phyloP scores from a whole-genome alignment of 2,888 invertebrate species.

The Sphaerophoria rueppellii region DNA sequence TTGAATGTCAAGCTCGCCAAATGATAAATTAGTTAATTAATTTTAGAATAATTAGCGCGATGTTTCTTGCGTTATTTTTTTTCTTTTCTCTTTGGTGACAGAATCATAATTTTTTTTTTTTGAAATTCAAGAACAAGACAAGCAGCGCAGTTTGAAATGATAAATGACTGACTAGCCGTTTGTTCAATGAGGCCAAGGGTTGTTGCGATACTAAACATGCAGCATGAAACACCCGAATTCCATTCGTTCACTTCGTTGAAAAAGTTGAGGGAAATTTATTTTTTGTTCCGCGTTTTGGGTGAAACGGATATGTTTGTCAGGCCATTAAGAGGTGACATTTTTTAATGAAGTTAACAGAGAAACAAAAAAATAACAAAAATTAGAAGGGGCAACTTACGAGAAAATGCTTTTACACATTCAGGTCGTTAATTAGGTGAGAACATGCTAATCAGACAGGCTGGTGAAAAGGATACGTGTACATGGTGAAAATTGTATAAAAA shows the following conservation, averaged over 20 bases:
- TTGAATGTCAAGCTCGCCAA: constrained; percentile 48
- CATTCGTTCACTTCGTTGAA: neutral
- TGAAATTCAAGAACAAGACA: constrained; percentile 1
- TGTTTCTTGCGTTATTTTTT: constrained; percentile 43
- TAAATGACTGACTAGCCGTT: constrained; percentile 48
- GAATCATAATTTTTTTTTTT: constrained; percentile 11
- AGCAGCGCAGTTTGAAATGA: constrained; percentile 41
- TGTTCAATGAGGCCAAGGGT: constrained; percentile 58
- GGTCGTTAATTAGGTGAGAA: constrained; percentile 23
- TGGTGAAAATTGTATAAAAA: neutral
- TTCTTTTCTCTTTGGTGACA: constrained; percentile 23
- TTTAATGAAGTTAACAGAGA: constrained; percentile 21
- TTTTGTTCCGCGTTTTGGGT: constrained; percentile 3
- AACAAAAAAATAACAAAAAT: neutral
- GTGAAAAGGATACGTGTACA: neutral
- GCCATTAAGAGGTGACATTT: constrained; percentile 26
- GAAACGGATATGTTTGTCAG: constrained; percentile 16
- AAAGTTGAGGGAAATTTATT: constrained; percentile 27
- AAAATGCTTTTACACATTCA: constrained; percentile 23
- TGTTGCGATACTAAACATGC: constrained; percentile 25
- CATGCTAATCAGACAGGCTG: neutral
- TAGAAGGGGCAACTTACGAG: constrained; percentile 11
- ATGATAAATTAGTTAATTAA: constrained; percentile 72
- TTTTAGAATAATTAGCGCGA: constrained; percentile 69
- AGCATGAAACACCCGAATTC: constrained; percentile 8